Conservation (phyloP, 2,888 invertebrate species). For the Callinectes sapidus region DNA sequence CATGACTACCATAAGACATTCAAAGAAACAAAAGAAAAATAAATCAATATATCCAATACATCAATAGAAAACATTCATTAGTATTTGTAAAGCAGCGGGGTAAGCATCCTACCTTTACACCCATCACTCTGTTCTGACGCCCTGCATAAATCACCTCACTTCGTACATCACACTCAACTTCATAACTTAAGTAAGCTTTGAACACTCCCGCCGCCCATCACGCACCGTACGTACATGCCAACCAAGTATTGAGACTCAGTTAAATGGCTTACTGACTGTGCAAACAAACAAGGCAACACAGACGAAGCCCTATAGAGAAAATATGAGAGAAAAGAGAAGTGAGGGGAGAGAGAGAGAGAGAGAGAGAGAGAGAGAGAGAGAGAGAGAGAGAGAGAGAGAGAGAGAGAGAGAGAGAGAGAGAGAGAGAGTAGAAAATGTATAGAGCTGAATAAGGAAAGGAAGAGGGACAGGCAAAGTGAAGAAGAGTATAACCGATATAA, state of each 20-base stretch:
- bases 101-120: neutral
- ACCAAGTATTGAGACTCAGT: neutral
- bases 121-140: neutral
- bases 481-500: neutral
- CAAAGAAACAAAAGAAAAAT: neutral
- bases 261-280: conserved; percentile 17
- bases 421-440: neutral
- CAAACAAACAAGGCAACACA: neutral
- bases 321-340: conserved; percentile 4
- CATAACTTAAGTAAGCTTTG: neutral
- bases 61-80: neutral
- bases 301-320: neutral
- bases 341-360: neutral
- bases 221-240: neutral
- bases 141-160: neutral
- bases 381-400: conserved; percentile 38
- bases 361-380: conserved; percentile 39
- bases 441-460: neutral
- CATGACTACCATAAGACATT: neutral
- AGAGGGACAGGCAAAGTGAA: neutral
- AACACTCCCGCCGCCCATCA: neutral
- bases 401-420: conserved; percentile 35
- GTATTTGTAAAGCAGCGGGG: neutral
- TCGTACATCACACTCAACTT: neutral
- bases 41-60: neutral